Base-by-base conservation (phyloP, 2,888 invertebrate genomes). In the Epicampocera succincta region DNA sequence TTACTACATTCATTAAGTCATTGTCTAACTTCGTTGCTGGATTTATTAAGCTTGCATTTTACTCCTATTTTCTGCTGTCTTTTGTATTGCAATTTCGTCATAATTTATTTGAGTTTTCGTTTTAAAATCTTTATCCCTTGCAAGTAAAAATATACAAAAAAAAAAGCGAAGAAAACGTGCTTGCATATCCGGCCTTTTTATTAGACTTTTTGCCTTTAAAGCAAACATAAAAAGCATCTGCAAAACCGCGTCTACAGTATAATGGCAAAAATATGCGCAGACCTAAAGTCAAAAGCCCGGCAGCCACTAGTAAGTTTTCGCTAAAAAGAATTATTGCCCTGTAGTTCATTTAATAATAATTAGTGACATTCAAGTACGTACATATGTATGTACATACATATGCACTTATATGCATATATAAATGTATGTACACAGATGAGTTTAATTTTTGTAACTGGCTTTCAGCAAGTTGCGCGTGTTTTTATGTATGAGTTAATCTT, bases 171-270 rank as follows among this genome's bases (percentile, higher is more conserved):
- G 56, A 56, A 72, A 78, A 78, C 66, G 78, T 78, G 78, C 78
- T 78, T 78, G 65, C 78, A 72, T 78, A 78, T 78, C 78, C 78
- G 72, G 78, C 38, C 50, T 72, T 72, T 78, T 66, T 60, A 66
- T 33, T 46, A 54, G 44, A 68, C 15, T 40, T 54, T 63, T 48
- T 13, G 33, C 33, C 8, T 33, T 1, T 9, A 6, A 42, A 44
- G 33, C 17, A 12, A 60, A 50, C 17, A 52, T 0, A 13, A 17
- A 29, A 48, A 1, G 38, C 48, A 48, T 19, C 9, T 50, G 40
- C n/a, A 42, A 33, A 33, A 8, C 40, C 40, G n/a, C 19, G 29
- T 21, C n/a, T 52, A 50, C 12, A 42, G 25, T 12, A 33, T 33
- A 15, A 52, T 42, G 48, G 38, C 58, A 58, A 8, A 56, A 46